Conservation (phyloP, 2,113 vertebrate species). For the Ramphastos sulfuratus region DNA sequence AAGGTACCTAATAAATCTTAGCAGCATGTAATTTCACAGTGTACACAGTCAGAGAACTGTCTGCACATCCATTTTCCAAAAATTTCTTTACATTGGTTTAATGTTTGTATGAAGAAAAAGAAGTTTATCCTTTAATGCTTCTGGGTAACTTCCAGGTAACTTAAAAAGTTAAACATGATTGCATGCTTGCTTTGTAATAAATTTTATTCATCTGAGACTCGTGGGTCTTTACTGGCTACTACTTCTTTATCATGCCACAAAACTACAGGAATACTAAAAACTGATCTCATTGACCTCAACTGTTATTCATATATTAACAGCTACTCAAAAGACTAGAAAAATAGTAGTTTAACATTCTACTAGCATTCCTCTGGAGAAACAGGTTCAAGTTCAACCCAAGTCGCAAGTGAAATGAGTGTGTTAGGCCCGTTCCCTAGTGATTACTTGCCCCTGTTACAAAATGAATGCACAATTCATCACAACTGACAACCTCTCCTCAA, state of each 20-base stretch:
- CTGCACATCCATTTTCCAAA: not conserved
- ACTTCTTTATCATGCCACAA: not conserved
- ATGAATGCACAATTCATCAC: slow-evolving; percentile 71
- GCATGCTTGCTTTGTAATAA: not conserved
- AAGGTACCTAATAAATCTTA: not conserved
- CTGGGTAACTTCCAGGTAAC: not conserved
- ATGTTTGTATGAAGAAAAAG: not conserved
- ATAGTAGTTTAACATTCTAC: not conserved
- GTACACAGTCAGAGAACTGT: not conserved
- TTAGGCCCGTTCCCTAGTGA: slow-evolving; percentile 2
- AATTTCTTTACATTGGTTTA: not conserved
- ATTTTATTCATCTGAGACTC: not conserved
- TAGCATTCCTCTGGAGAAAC: slow-evolving; percentile 1
- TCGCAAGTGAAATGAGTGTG: slow-evolving; percentile 59
- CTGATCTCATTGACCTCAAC: not conserved
- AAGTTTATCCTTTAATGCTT: not conserved
- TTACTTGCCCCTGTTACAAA: slow-evolving; percentile 9
- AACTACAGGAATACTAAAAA: not conserved
- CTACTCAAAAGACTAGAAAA: not conserved
- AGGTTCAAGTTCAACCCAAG: slow-evolving; percentile 30
- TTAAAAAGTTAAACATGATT: not conserved
- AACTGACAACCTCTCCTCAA: slow-evolving; percentile 57
- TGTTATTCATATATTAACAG: not conserved
- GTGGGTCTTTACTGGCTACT: not conserved
- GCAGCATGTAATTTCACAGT: not conserved